Percentiles rank a stretch among this genome's conserved stretches.
Evolutionary conservation across 2,113 vertebrate genomes (phyloP).

Genomic region (Crypturellus undulatus): DNA sequence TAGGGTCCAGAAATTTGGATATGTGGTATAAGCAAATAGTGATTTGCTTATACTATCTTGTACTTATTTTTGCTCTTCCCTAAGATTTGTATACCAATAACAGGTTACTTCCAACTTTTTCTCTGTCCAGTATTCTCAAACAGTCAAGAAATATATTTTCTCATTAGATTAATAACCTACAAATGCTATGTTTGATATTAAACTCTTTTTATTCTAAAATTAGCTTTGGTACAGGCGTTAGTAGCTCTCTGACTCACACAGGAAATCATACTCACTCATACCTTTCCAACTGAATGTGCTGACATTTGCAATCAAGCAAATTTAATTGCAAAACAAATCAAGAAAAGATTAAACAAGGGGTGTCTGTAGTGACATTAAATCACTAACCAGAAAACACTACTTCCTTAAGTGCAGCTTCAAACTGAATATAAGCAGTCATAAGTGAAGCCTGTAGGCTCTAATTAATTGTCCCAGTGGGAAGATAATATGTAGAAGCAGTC

Average conservation of each 20-base stretch:
- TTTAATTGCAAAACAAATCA: constrained; percentile 1
- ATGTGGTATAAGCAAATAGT: not conserved
- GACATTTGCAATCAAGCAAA: not conserved
- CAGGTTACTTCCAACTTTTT: not conserved
- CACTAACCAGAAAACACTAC: not conserved
- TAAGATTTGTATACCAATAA: not conserved
- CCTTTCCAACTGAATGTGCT: not conserved
- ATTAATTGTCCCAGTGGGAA: not conserved
- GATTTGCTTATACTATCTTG: not conserved
- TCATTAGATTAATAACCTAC: not conserved
- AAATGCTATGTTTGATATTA: not conserved
- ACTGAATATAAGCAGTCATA: not conserved
- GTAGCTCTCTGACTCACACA: not conserved
- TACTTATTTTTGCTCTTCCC: not conserved
- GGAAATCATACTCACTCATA: not conserved
- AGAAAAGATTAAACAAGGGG: constrained; percentile 4
- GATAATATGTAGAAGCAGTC: constrained; percentile 1
- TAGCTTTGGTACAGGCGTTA: not conserved
- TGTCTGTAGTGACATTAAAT: not conserved
- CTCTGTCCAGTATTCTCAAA: not conserved
- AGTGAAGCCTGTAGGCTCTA: not conserved
- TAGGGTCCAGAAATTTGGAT: not conserved
- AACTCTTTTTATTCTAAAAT: not conserved
- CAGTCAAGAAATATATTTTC: not conserved
- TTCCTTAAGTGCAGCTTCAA: constrained; percentile 4